phyloP scores from a whole-genome alignment of 2,797 vertebrate species.

The Varecia variegata region DNA sequence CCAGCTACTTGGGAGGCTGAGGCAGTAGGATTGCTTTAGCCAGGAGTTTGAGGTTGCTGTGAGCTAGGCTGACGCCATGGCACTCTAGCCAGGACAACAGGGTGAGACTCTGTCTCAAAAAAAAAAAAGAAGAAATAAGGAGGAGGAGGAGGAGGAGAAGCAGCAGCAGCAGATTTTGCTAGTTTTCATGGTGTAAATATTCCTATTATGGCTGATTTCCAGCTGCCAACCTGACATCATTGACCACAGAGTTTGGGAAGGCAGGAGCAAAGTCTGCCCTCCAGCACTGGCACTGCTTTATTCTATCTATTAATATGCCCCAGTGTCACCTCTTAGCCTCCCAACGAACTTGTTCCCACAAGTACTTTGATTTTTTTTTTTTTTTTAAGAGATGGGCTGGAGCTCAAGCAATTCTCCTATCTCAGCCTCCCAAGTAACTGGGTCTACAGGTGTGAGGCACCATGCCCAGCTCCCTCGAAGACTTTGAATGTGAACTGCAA shows the following conservation, averaged over 20 bases:
- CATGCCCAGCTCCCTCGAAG: neutral
- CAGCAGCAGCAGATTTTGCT: no score
- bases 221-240: neutral
- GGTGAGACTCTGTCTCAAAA: no score
- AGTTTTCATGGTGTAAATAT: neutral
- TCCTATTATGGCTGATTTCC: neutral
- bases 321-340: neutral
- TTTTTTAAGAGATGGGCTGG: neutral
- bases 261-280: neutral
- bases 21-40: no score
- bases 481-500: neutral
- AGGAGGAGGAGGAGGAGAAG: fast-evolving
- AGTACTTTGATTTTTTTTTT: neutral
- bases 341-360: neutral
- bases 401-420: neutral
- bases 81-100: no score
- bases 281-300: neutral
- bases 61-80: no score
- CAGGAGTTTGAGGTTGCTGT: no score
- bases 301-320: neutral
- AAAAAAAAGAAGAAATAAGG: neutral
- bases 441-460: neutral
- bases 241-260: neutral
- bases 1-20: no score
- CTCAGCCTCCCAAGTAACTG: neutral